Evolutionary conservation across 2,888 invertebrate genomes (phyloP).

Genomic region (Adela reaumurella): DNA sequence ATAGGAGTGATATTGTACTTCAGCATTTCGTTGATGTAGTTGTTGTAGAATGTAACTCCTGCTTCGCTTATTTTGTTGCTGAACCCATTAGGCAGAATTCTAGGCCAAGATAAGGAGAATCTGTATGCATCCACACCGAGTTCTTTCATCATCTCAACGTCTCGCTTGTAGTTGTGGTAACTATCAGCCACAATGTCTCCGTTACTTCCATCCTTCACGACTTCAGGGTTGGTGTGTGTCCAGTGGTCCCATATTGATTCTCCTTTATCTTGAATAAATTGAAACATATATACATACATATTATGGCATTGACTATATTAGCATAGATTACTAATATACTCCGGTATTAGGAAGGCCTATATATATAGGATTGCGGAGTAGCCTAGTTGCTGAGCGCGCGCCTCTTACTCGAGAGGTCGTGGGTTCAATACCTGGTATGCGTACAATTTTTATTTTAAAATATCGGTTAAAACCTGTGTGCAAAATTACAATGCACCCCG

Average conservation of each 20-base stretch:
- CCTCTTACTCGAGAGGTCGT: too few relatives aligned
- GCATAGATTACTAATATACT: too few relatives aligned
- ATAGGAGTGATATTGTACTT: conserved; percentile 49
- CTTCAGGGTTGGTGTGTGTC: conserved; percentile 33
- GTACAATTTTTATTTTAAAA: too few relatives aligned
- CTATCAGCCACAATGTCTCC: conserved; percentile 49
- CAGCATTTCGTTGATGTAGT: conserved; percentile 49
- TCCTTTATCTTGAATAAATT: conserved; percentile 38
- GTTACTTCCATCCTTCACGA: conserved; percentile 38
- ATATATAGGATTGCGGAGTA: too few relatives aligned
- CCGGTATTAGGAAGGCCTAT: too few relatives aligned
- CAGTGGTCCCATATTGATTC: conserved; percentile 54
- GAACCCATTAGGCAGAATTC: conserved; percentile 50
- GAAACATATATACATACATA: too few relatives aligned
- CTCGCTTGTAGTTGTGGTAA: conserved; percentile 46
- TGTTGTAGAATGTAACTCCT: conserved; percentile 61
- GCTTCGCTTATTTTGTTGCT: conserved; percentile 34
- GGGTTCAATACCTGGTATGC: too few relatives aligned
- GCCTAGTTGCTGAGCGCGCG: too few relatives aligned
- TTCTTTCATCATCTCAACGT: conserved; percentile 20
- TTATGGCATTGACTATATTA: too few relatives aligned
- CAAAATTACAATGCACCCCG: too few relatives aligned
- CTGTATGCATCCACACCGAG: conserved; percentile 37
- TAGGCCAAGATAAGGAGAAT: conserved; percentile 59
- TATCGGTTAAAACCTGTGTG: too few relatives aligned